A percentile compares a stretch with the other conserved stretches of the same genome.
Evolutionary conservation across 1,140 invertebrate genomes (phyloP).

Genomic region (Dendroctonus valens): DNA sequence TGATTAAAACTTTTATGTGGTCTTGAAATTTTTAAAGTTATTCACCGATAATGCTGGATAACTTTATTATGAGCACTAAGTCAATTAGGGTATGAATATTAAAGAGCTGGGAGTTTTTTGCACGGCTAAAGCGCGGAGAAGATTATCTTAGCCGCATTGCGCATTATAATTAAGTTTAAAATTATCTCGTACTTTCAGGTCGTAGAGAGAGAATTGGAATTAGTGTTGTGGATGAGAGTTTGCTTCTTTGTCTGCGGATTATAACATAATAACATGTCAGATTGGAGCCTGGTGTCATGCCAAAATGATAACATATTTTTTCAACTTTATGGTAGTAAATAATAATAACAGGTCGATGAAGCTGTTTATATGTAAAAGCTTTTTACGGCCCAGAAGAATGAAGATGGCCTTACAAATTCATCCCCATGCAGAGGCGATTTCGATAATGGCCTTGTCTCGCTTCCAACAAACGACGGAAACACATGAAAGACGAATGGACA

Average conservation of each 20-base stretch:
- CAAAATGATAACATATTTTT: too few species aligned
- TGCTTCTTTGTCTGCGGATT: too few species aligned
- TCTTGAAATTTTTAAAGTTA: slow-evolving; percentile 39
- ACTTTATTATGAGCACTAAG: slow-evolving; percentile 37
- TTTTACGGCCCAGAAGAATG: slow-evolving; percentile 5
- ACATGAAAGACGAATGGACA: slow-evolving; percentile 32
- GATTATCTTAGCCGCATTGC: too few species aligned
- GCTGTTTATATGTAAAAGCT: too few species aligned
- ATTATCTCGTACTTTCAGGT: too few species aligned
- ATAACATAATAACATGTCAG: too few species aligned
- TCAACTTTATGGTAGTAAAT: too few species aligned
- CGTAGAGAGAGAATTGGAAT: too few species aligned
- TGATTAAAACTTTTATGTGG: slow-evolving; percentile 44
- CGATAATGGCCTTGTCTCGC: slow-evolving; percentile 14
- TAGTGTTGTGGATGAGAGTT: too few species aligned
- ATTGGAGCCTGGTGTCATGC: too few species aligned
- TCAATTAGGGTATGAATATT: slow-evolving; percentile 44
- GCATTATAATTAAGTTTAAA: too few species aligned
- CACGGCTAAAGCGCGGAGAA: slow-evolving; percentile 1
- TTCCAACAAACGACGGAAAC: slow-evolving; percentile 26
- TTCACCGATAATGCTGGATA: slow-evolving; percentile 35
- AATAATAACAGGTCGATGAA: too few species aligned
- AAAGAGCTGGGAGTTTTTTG: slow-evolving; percentile 18
- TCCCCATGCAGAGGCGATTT: slow-evolving; percentile 10
- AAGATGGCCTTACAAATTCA: slow-evolving; percentile 21